Percentiles rank a stretch among this genome's conserved stretches.
Evolutionary conservation across 2,888 invertebrate genomes (phyloP).

Genomic region (Temnothorax rugatulus): DNA sequence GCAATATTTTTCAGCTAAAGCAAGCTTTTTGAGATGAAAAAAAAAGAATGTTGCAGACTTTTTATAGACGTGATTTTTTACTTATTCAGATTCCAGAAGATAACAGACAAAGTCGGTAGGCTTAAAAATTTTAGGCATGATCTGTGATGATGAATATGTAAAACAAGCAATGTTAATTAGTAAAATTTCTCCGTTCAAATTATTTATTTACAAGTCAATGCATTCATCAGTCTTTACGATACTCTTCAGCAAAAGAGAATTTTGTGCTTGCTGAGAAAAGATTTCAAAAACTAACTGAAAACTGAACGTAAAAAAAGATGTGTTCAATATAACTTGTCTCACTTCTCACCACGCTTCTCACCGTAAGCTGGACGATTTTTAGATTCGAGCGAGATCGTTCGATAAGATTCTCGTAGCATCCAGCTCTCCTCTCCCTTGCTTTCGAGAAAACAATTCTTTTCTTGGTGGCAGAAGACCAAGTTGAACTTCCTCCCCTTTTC

Average conservation of each 20-base stretch:
- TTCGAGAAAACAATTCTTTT: constrained; percentile 57
- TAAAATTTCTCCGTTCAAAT: not conserved
- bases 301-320: not conserved
- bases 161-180: not conserved
- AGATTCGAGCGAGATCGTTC: not conserved
- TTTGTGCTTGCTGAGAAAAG: not conserved
- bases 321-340: not conserved
- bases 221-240: not conserved
- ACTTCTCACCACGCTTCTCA: not conserved
- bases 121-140: not conserved
- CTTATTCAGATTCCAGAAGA: not conserved
- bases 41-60: not conserved
- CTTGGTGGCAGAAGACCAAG: constrained; percentile 38
- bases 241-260: not conserved
- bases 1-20: not conserved
- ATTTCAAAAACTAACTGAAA: not conserved
- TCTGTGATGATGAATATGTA: not conserved
- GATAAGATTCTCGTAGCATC: constrained; percentile 12
- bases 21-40: not conserved
- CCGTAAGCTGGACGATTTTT: not conserved
- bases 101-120: not conserved
- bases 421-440: constrained; percentile 10
- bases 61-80: not conserved
- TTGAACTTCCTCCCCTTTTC: constrained; percentile 63
- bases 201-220: not conserved